These are phyloP conservation scores for Argyra leucocephala DNA, from an alignment of 2,888 invertebrate genomes.

Conservation along the genomic window DNA sequence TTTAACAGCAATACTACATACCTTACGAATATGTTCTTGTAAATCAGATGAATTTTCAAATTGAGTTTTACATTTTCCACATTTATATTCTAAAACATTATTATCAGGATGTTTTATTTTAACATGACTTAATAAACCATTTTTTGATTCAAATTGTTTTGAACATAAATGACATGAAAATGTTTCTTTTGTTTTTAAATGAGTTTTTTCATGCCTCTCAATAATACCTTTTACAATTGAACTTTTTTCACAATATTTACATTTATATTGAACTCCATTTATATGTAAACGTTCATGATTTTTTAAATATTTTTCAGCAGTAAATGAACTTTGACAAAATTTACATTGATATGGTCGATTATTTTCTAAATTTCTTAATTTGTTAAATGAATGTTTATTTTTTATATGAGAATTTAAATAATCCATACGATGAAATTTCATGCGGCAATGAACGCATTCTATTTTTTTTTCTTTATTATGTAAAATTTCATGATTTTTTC, in stretches of 20 bases:
- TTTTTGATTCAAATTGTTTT: constrained; percentile 7
- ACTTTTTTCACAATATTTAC: constrained; percentile 6
- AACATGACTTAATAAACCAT: constrained; percentile 10
- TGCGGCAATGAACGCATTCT: not conserved
- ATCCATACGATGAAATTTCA: constrained; percentile 7
- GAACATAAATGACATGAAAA: constrained; percentile 7
- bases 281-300: constrained; percentile 10
- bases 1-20: constrained; percentile 7
- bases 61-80: not conserved
- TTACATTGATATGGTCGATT: constrained; percentile 10
- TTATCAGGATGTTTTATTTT: constrained; percentile 10
- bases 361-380: not conserved
- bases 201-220: constrained; percentile 7
- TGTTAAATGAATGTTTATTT: constrained; percentile 2
- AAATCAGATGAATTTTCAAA: constrained; percentile 4
- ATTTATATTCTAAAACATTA: not conserved
- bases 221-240: constrained; percentile 10
- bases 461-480: constrained; percentile 7
- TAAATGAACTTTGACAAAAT: constrained; percentile 8
- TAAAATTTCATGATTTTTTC: constrained; percentile 8
- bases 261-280: constrained; percentile 5
- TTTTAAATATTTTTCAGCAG: constrained; percentile 11
- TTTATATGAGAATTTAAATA: constrained; percentile 8
- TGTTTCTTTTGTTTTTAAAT: constrained; percentile 8
- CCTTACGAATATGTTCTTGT: constrained; percentile 8